Base-by-base conservation (phyloP, 2,113 vertebrate genomes). In the Mesoclemmys tuberculata region DNA sequence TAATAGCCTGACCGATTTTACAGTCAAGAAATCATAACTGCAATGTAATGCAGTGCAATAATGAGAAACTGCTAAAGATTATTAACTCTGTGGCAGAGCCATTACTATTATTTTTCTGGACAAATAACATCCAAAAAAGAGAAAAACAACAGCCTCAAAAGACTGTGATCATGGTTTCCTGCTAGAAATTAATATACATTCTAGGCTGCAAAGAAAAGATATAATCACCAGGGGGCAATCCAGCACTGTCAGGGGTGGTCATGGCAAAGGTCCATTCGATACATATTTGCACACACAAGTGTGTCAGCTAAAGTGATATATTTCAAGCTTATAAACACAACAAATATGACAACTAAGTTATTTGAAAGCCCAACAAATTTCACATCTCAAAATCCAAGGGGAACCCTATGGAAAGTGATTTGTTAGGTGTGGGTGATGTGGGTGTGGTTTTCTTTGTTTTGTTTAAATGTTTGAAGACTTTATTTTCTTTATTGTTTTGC, bases 401-500 rank as follows among this genome's bases (percentile, higher is more conserved):
- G 41, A 89, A 29, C 92, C 83, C 78, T 88, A 87, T 9, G 81
- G 78, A 56, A 93, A 90, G 82, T 54, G 78, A 64, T 41, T 91
- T 88, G 12, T 84, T 71, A 11, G 19, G 19, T 38, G 64, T 18
- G 31, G 35, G 61, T 61, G 29, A 31, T 29, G 6, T 22, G 51
- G 51, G 51, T 52, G 5, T 52, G 13, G 4, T 46, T 46, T 46
- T 4, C 8, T 46, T 46, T 4, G 5, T 82, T 56, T 19, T 75
- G 38, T 48, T 24, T 27, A 77, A 46, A 46, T 27, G 56, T 83
- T 87, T 89, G 55, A 94, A 85, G 48, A 22, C 75, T 89, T 95
- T 93, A 77, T 95, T 96, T 94, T 80, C 80, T 94, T 96, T 94
- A 93, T 91, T 97, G 71, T 95, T 46, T 46, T 97, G 89, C 87